These are phyloP conservation scores for Adelognathus sp. DNA, from an alignment of 2,888 invertebrate species.

Conservation along the genomic window DNA sequence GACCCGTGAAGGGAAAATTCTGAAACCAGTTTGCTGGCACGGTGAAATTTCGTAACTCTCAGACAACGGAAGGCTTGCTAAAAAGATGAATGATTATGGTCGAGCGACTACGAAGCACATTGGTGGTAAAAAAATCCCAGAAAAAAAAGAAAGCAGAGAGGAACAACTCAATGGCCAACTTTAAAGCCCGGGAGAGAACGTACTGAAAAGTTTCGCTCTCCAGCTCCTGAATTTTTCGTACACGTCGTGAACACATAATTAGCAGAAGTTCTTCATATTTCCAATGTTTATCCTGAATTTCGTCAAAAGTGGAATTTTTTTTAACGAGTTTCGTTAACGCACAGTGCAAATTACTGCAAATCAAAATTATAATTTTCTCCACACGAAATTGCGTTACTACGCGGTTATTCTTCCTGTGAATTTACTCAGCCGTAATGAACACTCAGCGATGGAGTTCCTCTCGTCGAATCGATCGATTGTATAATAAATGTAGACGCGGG, in stretches of 20 bases:
- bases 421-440: background rate
- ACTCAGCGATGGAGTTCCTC: background rate
- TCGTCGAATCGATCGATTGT: background rate
- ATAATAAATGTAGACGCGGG: background rate
- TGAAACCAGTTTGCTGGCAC: constrained; percentile 5
- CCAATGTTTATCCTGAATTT: background rate
- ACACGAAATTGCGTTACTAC: background rate
- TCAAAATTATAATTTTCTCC: background rate
- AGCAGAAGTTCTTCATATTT: background rate
- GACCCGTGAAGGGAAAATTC: constrained; percentile 29
- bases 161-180: constrained; percentile 1
- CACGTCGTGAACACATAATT: background rate
- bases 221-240: background rate
- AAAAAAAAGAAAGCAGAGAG: background rate
- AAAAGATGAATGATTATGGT: constrained; percentile 24
- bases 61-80: constrained; percentile 15
- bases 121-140: background rate
- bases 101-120: background rate
- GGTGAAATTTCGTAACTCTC: constrained; percentile 15
- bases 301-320: background rate
- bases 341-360: background rate
- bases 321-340: background rate
- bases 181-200: background rate
- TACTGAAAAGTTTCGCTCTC: background rate
- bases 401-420: background rate